A percentile compares a stretch with the other conserved stretches of the same genome.
These are phyloP conservation scores for Caretta caretta DNA, from an alignment of 2,113 vertebrate genomes.

Conservation along the genomic window DNA sequence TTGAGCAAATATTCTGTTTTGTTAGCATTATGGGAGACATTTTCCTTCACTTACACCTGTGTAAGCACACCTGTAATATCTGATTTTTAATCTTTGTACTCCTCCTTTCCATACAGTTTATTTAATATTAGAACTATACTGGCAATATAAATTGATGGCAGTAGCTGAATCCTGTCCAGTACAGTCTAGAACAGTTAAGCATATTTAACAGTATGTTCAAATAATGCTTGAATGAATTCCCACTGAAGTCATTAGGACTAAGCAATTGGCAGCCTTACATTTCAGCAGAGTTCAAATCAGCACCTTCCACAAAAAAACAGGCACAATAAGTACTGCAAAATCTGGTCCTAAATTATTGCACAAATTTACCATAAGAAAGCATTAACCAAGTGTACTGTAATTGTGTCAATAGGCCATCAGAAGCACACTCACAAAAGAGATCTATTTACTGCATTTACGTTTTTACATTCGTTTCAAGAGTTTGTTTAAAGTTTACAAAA, in stretches of 20 bases:
- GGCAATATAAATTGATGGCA: background rate
- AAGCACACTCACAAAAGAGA: background rate
- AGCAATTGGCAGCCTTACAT: background rate
- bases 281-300: background rate
- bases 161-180: background rate
- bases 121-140: background rate
- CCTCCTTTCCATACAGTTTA: background rate
- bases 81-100: background rate
- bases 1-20: conserved; percentile 26
- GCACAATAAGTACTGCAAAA: background rate
- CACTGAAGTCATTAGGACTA: background rate
- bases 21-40: background rate
- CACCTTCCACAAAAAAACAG: background rate
- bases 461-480: background rate
- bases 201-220: background rate
- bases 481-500: background rate
- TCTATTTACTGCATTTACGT: background rate
- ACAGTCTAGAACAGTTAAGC: background rate
- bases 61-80: background rate
- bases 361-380: rapidly evolving
- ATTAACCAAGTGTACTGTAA: background rate
- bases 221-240: background rate
- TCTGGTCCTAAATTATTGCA: background rate
- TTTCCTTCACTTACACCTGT: background rate
- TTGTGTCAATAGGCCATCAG: background rate